Conservation (phyloP, 1,140 invertebrate species). For the Brachionus paranguensis region DNA sequence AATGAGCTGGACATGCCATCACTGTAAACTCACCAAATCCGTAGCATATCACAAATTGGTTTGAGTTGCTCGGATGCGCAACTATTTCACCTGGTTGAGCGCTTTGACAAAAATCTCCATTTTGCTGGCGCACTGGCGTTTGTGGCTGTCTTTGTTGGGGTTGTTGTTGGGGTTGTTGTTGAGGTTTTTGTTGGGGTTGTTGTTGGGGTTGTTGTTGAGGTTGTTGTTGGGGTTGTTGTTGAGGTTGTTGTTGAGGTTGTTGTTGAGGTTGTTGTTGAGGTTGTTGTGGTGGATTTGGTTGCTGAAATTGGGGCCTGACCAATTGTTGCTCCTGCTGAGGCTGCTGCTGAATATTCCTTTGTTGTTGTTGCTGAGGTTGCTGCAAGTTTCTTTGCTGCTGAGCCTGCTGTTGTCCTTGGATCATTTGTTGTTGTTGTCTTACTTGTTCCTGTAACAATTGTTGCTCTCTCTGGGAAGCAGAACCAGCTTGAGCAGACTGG, state of each 20-base stretch:
- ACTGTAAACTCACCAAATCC: conserved; percentile 34
- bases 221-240: background rate
- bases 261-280: background rate
- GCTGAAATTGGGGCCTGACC: background rate
- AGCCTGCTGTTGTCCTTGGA: background rate
- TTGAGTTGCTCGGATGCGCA: background rate
- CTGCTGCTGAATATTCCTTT: background rate
- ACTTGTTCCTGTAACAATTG: background rate
- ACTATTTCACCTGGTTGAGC: conserved; percentile 28
- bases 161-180: background rate
- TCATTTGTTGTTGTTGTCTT: background rate
- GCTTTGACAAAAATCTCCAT: background rate
- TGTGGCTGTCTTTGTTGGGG: background rate
- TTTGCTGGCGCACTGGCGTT: conserved; percentile 7
- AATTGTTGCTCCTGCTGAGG: background rate
- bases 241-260: background rate
- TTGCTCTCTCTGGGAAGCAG: background rate
- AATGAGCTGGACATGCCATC: conserved; percentile 22
- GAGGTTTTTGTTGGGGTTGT: background rate
- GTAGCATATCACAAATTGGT: conserved; percentile 33
- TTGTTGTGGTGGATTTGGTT: background rate
- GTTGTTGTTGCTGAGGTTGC: background rate
- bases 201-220: background rate
- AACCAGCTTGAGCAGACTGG: background rate
- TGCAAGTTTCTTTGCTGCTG: background rate